A percentile compares a stretch with the other conserved stretches of the same genome.
These are phyloP conservation scores for Brachionus rubens DNA, from an alignment of 1,140 invertebrate genomes.

Conservation along the genomic window DNA sequence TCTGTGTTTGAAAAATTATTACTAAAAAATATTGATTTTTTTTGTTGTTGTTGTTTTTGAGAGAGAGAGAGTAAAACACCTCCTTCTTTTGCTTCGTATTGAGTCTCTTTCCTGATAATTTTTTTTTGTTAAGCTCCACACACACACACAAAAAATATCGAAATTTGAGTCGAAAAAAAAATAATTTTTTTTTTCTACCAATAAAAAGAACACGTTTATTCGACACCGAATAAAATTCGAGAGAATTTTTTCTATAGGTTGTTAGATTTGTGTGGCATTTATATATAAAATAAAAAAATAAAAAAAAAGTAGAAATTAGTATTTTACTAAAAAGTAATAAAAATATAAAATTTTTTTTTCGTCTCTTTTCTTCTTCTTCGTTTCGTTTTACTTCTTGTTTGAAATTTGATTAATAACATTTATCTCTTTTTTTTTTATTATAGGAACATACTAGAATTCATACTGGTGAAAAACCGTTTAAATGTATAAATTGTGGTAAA, in stretches of 20 bases:
- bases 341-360: no score
- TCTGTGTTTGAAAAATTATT: conserved; percentile 12
- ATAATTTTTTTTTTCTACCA: neutral
- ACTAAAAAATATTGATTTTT: conserved; percentile 42
- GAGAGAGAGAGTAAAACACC: neutral
- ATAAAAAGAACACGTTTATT: conserved; percentile 15
- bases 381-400: neutral
- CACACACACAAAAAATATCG: no score
- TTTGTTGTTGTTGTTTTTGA: neutral
- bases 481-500: conserved; percentile 58
- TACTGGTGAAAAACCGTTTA: conserved; percentile 56
- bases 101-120: conserved; percentile 35
- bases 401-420: conserved; percentile 46
- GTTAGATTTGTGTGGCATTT: neutral
- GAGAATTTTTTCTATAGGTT: neutral
- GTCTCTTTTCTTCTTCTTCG: neutral
- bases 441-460: conserved; percentile 49
- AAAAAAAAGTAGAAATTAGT: neutral
- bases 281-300: conserved; percentile 13
- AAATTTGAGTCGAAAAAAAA: neutral
- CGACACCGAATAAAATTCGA: conserved; percentile 11
- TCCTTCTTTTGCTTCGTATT: neutral
- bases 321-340: no score
- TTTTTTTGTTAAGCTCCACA: neutral
- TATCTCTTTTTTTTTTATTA: neutral